These are phyloP conservation scores for Linepithema humile DNA, from an alignment of 1,140 invertebrate species.

Conservation along the genomic window DNA sequence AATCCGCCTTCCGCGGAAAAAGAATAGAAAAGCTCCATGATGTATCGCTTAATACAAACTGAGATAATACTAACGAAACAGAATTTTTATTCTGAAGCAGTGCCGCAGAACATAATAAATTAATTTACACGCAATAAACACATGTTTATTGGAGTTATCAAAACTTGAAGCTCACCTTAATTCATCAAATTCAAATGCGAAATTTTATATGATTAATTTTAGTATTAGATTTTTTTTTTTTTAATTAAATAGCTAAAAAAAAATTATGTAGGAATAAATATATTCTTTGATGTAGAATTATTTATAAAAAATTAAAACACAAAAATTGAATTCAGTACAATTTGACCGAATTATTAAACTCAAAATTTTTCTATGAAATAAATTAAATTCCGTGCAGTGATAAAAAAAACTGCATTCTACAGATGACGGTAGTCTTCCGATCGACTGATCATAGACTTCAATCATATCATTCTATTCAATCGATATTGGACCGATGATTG, in stretches of 20 bases:
- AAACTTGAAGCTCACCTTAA: conserved; percentile 2
- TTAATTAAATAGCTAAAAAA: no score
- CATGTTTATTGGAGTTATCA: background rate
- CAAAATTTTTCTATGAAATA: no score
- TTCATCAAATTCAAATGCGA: background rate
- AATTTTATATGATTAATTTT: background rate
- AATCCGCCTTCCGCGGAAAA: conserved; percentile 65
- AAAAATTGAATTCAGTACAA: no score
- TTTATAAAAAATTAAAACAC: no score
- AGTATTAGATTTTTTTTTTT: no score
- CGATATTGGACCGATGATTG: conserved; percentile 14
- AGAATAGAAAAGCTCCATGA: conserved; percentile 65
- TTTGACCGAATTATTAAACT: no score
- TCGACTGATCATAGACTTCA: conserved; percentile 10
- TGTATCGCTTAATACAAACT: conserved; percentile 66
- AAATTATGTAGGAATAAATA: no score
- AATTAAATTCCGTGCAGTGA: background rate
- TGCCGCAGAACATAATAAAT: background rate
- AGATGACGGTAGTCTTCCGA: conserved; percentile 28
- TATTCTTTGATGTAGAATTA: no score
- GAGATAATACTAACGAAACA: conserved; percentile 22
- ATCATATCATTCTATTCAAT: conserved; percentile 44
- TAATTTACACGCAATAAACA: background rate
- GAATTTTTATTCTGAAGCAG: conserved; percentile 20
- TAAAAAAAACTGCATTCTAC: background rate